Base-by-base conservation (phyloP, 1,140 invertebrate genomes). In the Drosophila virilis region DNA sequence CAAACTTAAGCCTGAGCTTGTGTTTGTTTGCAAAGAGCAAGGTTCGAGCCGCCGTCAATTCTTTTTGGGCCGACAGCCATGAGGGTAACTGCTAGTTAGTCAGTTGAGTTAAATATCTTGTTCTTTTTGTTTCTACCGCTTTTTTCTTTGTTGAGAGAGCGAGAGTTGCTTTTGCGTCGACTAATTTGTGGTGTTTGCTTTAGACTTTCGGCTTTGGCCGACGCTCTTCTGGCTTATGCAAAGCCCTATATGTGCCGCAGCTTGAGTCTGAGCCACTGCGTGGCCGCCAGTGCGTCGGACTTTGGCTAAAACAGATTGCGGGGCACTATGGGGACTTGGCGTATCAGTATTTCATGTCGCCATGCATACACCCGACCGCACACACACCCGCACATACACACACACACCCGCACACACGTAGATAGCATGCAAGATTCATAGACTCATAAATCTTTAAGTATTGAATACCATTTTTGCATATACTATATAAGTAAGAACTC, bases 381-480 rank as follows among this genome's bases (percentile, higher is more conserved):
- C 40, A 58, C n/a, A 46, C 10, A 42, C 54, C 12, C 38, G 22
- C 17, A 60, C 55, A 43, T 35, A 28, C 42, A 52, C 32, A 65
- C 50, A 46, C 8, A 52, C 37, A 74, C 54, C 55, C 70, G 58
- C 40, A 52, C 54, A 66, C 64, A 43, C 13, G 58, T 40, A 72
- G 51, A 78, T 86, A 77, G 13, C 74, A 78, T 89, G 74, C 76
- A 88, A 83, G 83, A 86, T 86, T 86, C 83, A 86, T 88, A 89
- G 83, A 86, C 84, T 88, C 83, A 88, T 88, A 88, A 88, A 88
- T 88, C 83, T 88, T 88, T 83, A 78, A 88, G 83, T 88, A 88
- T 88, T 88, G 83, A 88, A 88, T 89, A 89, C 83, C 84, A 88
- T 80, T 88, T 88, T 88, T 88, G 83, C 84, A 86, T 83, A 89